Evolutionary conservation across 2,797 vertebrate genomes (phyloP), one percentile per base, ranked within the genome.

Genomic region (Scarus forsteni): DNA sequence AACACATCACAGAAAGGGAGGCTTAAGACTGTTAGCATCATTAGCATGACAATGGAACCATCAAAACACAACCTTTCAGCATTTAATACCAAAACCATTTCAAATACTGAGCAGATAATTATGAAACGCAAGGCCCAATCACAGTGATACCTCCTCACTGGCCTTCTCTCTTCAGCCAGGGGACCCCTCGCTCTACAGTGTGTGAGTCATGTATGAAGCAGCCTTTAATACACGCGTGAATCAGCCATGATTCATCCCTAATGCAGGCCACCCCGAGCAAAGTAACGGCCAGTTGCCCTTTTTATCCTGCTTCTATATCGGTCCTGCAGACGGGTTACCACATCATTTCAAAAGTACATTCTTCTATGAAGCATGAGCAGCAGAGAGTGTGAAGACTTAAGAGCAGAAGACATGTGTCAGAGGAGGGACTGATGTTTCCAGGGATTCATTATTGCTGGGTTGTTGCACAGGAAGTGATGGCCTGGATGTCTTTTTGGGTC

Each of bases 211-310:
- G 49, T 55, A 78, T 80, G 78, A 83, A 79, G 64, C 77, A 52
- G 73, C 49, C 71, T 67, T 77, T 60, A 62, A 55, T 44, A 77
- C 73, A 77, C 75, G 73, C 14, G 39, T 87, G 84, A 89, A 81
- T 86, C 73, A 87, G 74, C 60, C 60, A n/a, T 89, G 88, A 92
- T 81, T 91, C 89, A 91, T 60, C 62, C 12, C 48, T 42, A 57
- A 71, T 45, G 77, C 79, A 63, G 79, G 72, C 69, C 84, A 80
- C 75, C 72, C 61, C 70, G 16, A 80, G 83, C 85, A 69, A 73
- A 77, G 69, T 53, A 52, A 85, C 52, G 56, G 75, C 45, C 51
- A 78, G 62, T 80, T 71, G 51, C 65, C 66, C 66, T 79, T 80
- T 69, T 66, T 56, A 67, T 79, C 71, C 74, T 10, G 44, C 58